These are phyloP conservation scores for Chitala chitala DNA, from an alignment of 2,113 vertebrate genomes.

Conservation along the genomic window DNA sequence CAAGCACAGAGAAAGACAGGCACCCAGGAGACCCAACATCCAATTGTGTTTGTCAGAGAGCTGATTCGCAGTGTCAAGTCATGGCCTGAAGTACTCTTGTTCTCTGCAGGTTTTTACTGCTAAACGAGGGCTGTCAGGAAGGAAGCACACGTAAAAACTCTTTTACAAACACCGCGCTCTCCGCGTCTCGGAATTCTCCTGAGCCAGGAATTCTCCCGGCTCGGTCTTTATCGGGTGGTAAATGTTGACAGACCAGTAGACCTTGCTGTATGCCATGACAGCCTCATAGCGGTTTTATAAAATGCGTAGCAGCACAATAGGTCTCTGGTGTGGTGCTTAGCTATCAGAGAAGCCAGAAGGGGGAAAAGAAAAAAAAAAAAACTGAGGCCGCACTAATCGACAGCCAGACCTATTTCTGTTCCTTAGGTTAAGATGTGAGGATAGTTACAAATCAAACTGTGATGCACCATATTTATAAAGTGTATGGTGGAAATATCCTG, in stretches of 20 bases:
- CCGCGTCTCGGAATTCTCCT: conserved; percentile 74
- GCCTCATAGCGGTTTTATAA: conserved; percentile 71
- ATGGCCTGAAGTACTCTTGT: conserved; percentile 69
- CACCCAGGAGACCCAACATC: conserved; percentile 79
- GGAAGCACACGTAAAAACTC: conserved; percentile 82
- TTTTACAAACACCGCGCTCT: conserved; percentile 71
- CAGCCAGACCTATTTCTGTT: background rate
- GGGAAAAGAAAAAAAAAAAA: conserved; percentile 1
- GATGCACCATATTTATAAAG: too few relatives aligned
- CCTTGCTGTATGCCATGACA: conserved; percentile 77
- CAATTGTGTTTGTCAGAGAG: conserved; percentile 89
- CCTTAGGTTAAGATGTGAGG: too few relatives aligned
- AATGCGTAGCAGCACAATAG: conserved; percentile 57
- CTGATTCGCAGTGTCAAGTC: conserved; percentile 82
- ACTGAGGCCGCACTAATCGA: conserved; percentile 34
- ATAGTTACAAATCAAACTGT: too few relatives aligned
- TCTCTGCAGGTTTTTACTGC: conserved; percentile 44
- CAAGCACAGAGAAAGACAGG: conserved; percentile 45
- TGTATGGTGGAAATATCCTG: too few relatives aligned
- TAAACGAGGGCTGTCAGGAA: conserved; percentile 81
- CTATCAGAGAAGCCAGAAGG: conserved; percentile 50
- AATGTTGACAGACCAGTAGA: conserved; percentile 90
- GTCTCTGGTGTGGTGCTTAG: conserved; percentile 56
- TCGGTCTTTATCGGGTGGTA: conserved; percentile 81
- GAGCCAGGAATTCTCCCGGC: conserved; percentile 71